Evolutionary conservation across 2,888 invertebrate genomes (phyloP), one percentile per base, ranked within the genome.

Genomic region (Reticulitermes lucifugus): DNA sequence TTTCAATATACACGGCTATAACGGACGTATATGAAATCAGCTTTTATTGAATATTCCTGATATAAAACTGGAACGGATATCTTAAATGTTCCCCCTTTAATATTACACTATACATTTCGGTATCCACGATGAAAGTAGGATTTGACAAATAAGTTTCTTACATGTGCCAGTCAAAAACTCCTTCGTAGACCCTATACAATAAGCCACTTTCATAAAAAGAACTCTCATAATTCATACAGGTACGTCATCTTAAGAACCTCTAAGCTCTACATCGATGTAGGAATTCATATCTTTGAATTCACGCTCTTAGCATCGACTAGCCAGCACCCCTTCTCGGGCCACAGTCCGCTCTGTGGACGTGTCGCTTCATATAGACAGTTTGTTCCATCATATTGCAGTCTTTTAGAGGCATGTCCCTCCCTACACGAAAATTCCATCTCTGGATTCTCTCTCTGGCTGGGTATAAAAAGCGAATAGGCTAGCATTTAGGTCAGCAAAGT

Each of bases 371-470:
- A 65, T 65, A 65, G 7, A 65, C n/a, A 65, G 65, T 25, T 65
- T 65, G 65, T 2, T 65, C 65, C 25, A 65, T 65, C 65, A 65
- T 65, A 46, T 46, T 51, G 77, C 77, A 77, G 29, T 77, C n/a
- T 46, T 22, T 12, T 21, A 77, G 77, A 3, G 46, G 21, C 43
- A 22, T 21, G 14, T 43, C 35, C 43, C 6, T 43, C 75, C n/a
- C 75, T 82, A 85, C 85, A 85, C 73, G 83, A 75, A 79, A 85
- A 83, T 83, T 43, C 85, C 85, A 85, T 85, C 85, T 51, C 83
- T 75, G 25, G 22, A 7, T 82, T 41, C 79, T 5, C 41, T 51
- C 81, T 59, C 29, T 41, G 81, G 84, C 7, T 46, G 59, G 51
- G 73, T 80, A 77, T 77, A 79, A 84, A 79, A 80, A 84, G 83